Percentiles rank a stretch among this genome's conserved stretches.
Conservation (phyloP, 2,888 invertebrate species). For the Latheticus oryzae region DNA sequence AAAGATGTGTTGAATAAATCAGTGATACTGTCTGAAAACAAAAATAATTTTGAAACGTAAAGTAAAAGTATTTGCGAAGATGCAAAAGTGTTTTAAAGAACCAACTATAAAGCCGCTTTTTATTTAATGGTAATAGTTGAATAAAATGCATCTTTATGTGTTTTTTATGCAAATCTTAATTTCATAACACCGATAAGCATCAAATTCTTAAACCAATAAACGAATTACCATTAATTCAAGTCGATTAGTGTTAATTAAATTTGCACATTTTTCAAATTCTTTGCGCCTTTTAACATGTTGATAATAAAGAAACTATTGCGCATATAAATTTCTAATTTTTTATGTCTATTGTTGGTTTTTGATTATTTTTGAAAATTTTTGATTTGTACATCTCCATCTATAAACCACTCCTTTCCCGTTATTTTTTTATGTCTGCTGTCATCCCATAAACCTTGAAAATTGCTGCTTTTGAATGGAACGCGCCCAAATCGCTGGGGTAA, state of each 20-base stretch:
- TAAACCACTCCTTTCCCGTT: slow-evolving; percentile 6
- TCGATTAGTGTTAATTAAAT: slow-evolving; percentile 25
- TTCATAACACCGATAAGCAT: slow-evolving; percentile 25
- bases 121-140: slow-evolving; percentile 12
- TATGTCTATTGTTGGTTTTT: too few species aligned
- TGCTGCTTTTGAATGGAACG: slow-evolving; percentile 27
- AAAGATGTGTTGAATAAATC: too few species aligned
- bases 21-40: too few species aligned
- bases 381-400: too few species aligned
- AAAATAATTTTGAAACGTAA: too few species aligned
- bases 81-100: slow-evolving; percentile 3
- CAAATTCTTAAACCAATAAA: slow-evolving; percentile 23
- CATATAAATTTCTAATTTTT: slow-evolving; percentile 2
- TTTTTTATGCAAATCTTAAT: slow-evolving; percentile 22
- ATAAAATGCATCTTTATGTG: slow-evolving; percentile 23
- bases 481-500: slow-evolving; percentile 26
- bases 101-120: background rate
- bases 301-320: slow-evolving; percentile 5
- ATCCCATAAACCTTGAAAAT: slow-evolving; percentile 30
- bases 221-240: slow-evolving; percentile 29
- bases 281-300: slow-evolving; percentile 18
- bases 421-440: slow-evolving; percentile 18
- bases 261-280: slow-evolving; percentile 18
- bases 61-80: too few species aligned
- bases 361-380: too few species aligned